phyloP scores from a whole-genome alignment of 1,140 invertebrate species.

The Tetraneura akinire region DNA sequence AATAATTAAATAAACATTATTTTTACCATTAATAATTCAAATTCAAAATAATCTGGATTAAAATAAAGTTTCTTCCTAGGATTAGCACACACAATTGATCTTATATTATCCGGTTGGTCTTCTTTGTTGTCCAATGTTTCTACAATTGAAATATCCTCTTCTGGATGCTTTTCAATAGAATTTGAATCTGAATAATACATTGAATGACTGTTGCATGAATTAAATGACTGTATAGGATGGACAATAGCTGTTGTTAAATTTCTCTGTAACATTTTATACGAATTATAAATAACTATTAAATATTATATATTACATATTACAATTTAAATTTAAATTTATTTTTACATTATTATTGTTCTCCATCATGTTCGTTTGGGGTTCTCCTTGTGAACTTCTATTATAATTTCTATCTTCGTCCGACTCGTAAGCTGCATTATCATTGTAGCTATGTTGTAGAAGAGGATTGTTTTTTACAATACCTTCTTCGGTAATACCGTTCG shows the following conservation, averaged over 20 bases:
- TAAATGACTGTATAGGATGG: conserved; percentile 18
- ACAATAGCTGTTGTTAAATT: conserved; percentile 43
- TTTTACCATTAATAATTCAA: conserved; percentile 76
- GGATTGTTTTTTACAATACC: conserved; percentile 77
- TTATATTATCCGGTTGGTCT: conserved; percentile 64
- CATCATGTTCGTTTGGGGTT: neutral
- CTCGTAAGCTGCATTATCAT: conserved; percentile 46
- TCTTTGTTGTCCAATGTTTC: conserved; percentile 72
- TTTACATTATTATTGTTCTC: conserved; percentile 12
- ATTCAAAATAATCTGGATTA: conserved; percentile 85
- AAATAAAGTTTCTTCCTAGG: conserved; percentile 80
- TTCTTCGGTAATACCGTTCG: conserved; percentile 43
- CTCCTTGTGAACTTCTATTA: conserved; percentile 1
- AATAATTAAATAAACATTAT: neutral
- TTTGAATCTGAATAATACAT: conserved; percentile 58
- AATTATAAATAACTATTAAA: neutral
- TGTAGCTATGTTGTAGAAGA: conserved; percentile 60
- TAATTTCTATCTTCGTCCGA: conserved; percentile 52
- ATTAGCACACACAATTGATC: conserved; percentile 66
- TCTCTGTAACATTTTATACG: conserved; percentile 24
- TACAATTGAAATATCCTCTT: conserved; percentile 80
- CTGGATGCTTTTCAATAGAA: conserved; percentile 71
- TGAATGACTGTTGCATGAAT: neutral
- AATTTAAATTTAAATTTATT: neutral
- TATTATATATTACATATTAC: neutral